Percentiles rank a stretch among this genome's conserved stretches.
Conservation (phyloP, 2,113 vertebrate genomes). For the Sus scrofa region DNA sequence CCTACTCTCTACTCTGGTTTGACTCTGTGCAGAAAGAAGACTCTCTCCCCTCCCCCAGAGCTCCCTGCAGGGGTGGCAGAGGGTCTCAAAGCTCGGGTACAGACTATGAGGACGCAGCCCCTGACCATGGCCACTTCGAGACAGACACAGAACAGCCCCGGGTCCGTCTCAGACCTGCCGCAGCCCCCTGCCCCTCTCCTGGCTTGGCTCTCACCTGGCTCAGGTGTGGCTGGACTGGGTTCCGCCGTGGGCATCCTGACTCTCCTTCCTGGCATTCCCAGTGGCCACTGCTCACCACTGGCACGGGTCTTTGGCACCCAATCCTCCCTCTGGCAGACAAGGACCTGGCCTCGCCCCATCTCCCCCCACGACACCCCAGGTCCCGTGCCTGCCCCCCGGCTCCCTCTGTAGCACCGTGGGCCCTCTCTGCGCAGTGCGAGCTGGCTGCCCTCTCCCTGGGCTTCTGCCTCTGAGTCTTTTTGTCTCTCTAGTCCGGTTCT, state of each 20-base stretch:
- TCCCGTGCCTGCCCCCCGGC: fast-evolving
- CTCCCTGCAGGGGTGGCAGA: neutral
- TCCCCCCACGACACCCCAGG: fast-evolving
- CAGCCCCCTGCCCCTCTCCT: neutral
- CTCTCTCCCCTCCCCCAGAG: neutral
- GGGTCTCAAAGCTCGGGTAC: neutral
- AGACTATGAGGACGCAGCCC: neutral
- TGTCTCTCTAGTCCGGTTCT: neutral
- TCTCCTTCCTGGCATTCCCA: neutral
- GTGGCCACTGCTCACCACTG: neutral
- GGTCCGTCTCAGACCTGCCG: neutral
- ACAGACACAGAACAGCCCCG: neutral
- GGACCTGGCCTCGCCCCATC: neutral
- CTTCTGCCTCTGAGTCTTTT: neutral
- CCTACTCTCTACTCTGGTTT: neutral
- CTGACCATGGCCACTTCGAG: neutral
- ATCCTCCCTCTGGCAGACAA: neutral
- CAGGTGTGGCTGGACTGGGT: neutral
- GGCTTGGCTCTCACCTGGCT: neutral
- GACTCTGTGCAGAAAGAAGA: neutral
- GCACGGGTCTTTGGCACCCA: neutral
- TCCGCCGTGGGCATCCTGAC: neutral
- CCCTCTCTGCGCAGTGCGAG: neutral
- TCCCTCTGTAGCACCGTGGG: fast-evolving
- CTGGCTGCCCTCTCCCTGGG: neutral